Conservation (phyloP, 2,888 invertebrate species). For the Petrolisthes cinctipes region DNA sequence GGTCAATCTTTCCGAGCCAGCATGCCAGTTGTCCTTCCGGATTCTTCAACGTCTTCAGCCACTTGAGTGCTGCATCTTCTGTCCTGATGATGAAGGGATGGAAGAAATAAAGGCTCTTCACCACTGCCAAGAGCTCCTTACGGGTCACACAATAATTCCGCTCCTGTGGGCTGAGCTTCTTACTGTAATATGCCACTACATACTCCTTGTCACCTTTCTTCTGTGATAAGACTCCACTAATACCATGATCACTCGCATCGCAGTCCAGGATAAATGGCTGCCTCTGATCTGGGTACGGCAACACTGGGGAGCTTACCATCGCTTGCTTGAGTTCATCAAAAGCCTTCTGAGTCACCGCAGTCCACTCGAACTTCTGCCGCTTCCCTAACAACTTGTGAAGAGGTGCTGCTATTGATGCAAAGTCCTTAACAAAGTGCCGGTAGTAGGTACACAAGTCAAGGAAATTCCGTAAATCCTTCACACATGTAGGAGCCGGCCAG, state of each 20-base stretch:
- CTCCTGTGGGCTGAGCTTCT: conserved; percentile 84
- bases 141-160: conserved; percentile 25
- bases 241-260: not conserved
- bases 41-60: too few species aligned
- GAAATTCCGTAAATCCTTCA: too few species aligned
- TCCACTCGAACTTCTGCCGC: too few species aligned
- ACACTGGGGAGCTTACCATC: not conserved
- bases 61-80: too few species aligned
- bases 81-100: conserved; percentile 4
- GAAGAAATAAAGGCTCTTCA: not conserved
- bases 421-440: too few species aligned
- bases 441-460: too few species aligned
- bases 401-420: too few species aligned
- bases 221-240: not conserved
- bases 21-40: too few species aligned
- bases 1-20: too few species aligned
- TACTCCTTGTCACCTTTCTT: conserved; percentile 46
- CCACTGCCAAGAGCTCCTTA: not conserved
- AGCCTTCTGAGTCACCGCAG: not conserved
- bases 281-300: not conserved
- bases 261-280: too few species aligned
- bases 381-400: not conserved
- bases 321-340: not conserved
- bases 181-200: conserved; percentile 83
- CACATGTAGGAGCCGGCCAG: too few species aligned